These are phyloP conservation scores for Ricordea florida DNA, from an alignment of 92 coral and sea anemone genomes.

Conservation along the genomic window DNA sequence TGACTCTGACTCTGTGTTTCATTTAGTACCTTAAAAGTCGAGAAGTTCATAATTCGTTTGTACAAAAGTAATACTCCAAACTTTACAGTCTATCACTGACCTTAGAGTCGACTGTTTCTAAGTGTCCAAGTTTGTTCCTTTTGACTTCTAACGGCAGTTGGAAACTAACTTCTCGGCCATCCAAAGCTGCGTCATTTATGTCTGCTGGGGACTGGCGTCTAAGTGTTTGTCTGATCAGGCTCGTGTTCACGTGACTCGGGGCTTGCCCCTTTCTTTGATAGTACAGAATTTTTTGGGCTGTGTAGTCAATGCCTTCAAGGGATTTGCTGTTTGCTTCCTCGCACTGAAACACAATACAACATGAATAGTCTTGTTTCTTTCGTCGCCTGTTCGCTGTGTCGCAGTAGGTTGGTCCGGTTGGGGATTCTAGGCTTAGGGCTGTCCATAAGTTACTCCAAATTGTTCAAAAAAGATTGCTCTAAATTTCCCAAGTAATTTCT, in stretches of 20 bases:
- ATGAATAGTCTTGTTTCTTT: neutral
- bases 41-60: too few relatives aligned
- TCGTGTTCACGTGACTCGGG: constrained; percentile 12
- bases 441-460: too few relatives aligned
- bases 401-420: too few relatives aligned
- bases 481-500: too few relatives aligned
- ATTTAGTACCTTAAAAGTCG: too few relatives aligned
- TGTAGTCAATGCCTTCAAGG: constrained; percentile 50
- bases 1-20: too few relatives aligned
- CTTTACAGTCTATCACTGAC: too few relatives aligned
- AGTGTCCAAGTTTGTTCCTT: neutral
- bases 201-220: constrained; percentile 25
- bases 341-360: constrained; percentile 12
- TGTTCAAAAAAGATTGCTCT: too few relatives aligned
- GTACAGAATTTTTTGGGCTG: constrained; percentile 39
- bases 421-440: too few relatives aligned
- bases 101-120: constrained; percentile 17
- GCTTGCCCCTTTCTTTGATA: constrained; percentile 13
- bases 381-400: neutral
- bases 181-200: constrained; percentile 12
- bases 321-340: constrained; percentile 46
- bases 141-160: neutral
- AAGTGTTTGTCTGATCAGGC: constrained; percentile 10
- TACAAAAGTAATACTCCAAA: too few relatives aligned
- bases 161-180: constrained; percentile 11